Conservation (phyloP, 2,113 vertebrate genomes). For the Syngnathus floridae region DNA sequence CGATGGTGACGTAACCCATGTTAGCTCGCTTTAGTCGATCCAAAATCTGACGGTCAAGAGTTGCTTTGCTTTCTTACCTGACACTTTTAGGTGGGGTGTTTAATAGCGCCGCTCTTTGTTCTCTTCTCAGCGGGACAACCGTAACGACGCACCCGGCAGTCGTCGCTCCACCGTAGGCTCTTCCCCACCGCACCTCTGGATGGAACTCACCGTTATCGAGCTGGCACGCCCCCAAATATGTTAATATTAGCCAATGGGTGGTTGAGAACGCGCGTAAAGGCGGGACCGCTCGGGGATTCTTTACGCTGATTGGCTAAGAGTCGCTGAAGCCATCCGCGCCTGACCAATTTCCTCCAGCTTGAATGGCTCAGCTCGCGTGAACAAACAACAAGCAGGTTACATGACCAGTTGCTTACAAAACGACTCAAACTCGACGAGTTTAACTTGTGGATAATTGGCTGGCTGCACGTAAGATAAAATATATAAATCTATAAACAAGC, state of each 20-base stretch:
- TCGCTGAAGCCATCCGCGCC: conserved; percentile 58
- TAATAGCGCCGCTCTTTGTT: background rate
- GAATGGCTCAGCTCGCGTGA: background rate
- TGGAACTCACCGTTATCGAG: too few species aligned
- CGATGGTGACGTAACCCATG: background rate
- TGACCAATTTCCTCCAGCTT: conserved; percentile 15
- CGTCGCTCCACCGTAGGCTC: background rate
- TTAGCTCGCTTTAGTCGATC: background rate
- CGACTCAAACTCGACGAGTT: too few species aligned
- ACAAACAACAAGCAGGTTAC: background rate
- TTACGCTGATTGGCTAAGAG: conserved; percentile 47
- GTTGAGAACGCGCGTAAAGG: background rate
- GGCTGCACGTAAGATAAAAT: too few species aligned
- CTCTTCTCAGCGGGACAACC: background rate
- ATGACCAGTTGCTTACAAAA: background rate
- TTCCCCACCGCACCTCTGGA: background rate
- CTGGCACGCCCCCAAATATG: conserved; percentile 40
- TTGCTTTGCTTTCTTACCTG: background rate
- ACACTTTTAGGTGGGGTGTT: too few species aligned
- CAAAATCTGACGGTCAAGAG: background rate
- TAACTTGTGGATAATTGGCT: too few species aligned
- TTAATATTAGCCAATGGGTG: conserved; percentile 35
- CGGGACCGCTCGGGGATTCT: background rate
- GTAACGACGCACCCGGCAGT: too few species aligned
- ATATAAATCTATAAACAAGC: too few species aligned